These are phyloP conservation scores for Rhabdomys pumilio DNA, from an alignment of 2,797 vertebrate genomes.

Conservation along the genomic window DNA sequence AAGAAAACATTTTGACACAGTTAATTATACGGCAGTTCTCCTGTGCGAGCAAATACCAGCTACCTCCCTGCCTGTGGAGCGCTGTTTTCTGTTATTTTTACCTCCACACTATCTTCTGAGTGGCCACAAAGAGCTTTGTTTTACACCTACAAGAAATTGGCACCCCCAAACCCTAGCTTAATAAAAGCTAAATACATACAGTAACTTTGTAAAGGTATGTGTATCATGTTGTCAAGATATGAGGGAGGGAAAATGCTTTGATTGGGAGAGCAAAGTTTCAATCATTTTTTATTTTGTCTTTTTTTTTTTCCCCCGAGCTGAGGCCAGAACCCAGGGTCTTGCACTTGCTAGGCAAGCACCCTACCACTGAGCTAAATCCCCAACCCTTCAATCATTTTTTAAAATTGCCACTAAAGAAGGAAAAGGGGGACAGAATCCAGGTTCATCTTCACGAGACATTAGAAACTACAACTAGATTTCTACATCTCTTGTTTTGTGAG, in stretches of 20 bases:
- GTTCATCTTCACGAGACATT: background rate
- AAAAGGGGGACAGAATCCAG: background rate
- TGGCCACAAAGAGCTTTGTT: slow-evolving; percentile 19
- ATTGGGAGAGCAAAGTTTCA: background rate
- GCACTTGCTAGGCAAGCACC: too few species aligned
- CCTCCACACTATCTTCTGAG: slow-evolving; percentile 50
- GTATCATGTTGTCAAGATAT: background rate
- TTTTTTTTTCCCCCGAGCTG: too few species aligned
- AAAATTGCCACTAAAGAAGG: background rate
- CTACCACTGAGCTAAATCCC: too few species aligned
- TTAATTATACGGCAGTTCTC: slow-evolving; percentile 81
- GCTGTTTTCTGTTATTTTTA: slow-evolving; percentile 61
- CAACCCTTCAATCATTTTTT: background rate
- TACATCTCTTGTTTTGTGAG: background rate
- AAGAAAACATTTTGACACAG: slow-evolving; percentile 86
- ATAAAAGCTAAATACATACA: slow-evolving; percentile 20
- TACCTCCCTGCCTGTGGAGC: slow-evolving; percentile 80
- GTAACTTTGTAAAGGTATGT: background rate
- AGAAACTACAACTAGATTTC: background rate
- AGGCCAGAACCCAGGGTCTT: too few species aligned
- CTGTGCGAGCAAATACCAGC: slow-evolving; percentile 80
- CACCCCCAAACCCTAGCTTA: background rate
- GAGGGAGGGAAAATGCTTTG: background rate
- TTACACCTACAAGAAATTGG: slow-evolving; percentile 43
- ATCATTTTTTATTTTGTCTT: background rate